Evolutionary conservation across 2,797 vertebrate genomes (phyloP).

Genomic region (Aldrovandia affinis): DNA sequence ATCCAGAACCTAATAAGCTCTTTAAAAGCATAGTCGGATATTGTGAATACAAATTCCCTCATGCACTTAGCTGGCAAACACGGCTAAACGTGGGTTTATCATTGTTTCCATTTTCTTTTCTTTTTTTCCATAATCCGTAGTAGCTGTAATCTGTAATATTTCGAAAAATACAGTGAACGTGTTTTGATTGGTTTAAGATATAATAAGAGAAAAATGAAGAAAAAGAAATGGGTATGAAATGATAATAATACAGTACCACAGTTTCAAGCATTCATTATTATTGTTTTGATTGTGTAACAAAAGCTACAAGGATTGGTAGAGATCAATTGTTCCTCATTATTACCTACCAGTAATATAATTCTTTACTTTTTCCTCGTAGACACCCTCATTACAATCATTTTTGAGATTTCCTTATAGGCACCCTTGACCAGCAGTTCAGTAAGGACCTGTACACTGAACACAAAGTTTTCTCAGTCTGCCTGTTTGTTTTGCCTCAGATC

Average conservation of each 20-base stretch:
- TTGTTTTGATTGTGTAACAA: neutral
- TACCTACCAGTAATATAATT: neutral
- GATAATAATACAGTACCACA: no score
- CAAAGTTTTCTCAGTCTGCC: neutral
- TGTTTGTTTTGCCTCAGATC: slow-evolving; percentile 33
- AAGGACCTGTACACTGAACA: neutral
- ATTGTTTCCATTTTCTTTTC: neutral
- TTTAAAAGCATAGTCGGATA: no score
- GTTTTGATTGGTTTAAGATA: no score
- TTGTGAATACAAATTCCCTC: no score
- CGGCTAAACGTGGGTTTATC: no score
- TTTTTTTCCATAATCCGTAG: no score
- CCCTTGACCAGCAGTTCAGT: neutral
- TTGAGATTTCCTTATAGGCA: neutral
- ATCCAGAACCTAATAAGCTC: no score
- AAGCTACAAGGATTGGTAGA: neutral
- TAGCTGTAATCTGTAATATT: no score
- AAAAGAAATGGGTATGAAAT: no score
- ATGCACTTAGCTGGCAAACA: no score
- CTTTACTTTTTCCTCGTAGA: neutral
- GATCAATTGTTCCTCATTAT: neutral
- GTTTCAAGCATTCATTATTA: neutral
- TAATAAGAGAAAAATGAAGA: no score
- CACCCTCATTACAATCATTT: neutral
- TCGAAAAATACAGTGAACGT: no score